Conservation (phyloP, 2,113 vertebrate species). For the Pangasianodon hypophthalmus region DNA sequence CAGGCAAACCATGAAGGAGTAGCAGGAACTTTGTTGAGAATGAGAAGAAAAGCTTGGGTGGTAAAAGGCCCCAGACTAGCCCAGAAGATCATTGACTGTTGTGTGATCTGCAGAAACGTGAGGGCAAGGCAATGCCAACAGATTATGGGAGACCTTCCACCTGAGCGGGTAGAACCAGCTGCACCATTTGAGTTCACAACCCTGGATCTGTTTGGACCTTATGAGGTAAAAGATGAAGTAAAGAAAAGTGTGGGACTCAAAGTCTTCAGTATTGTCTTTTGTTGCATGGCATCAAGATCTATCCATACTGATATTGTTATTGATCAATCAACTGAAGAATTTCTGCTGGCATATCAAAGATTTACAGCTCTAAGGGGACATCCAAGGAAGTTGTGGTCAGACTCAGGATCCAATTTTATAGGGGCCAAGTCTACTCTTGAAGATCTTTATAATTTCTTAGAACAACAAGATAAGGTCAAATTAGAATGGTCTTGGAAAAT, state of each 20-base stretch:
- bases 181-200: slow-evolving; percentile 42
- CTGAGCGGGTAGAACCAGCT: background rate
- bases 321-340: slow-evolving; percentile 41
- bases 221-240: slow-evolving; percentile 32
- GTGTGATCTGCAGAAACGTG: slow-evolving; percentile 24
- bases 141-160: slow-evolving; percentile 36
- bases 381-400: slow-evolving; percentile 45
- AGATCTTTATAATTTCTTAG: background rate
- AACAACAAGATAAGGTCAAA: background rate
- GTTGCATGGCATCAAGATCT: slow-evolving; percentile 46
- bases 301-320: slow-evolving; percentile 26
- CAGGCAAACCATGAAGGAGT: slow-evolving; percentile 35
- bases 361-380: slow-evolving; percentile 44
- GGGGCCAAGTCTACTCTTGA: background rate
- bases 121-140: slow-evolving; percentile 16
- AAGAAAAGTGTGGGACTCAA: slow-evolving; percentile 7
- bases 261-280: slow-evolving; percentile 42
- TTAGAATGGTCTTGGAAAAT: slow-evolving; percentile 8
- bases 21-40: background rate
- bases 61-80: slow-evolving; percentile 11
- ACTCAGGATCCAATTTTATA: background rate
- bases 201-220: slow-evolving; percentile 41
- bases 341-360: slow-evolving; percentile 40
- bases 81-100: slow-evolving; percentile 28
- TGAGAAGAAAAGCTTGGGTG: slow-evolving; percentile 41